Percentiles rank a stretch among this genome's conserved stretches.
Conservation (phyloP, 2,888 invertebrate species). For the Rhingia rostrata region DNA sequence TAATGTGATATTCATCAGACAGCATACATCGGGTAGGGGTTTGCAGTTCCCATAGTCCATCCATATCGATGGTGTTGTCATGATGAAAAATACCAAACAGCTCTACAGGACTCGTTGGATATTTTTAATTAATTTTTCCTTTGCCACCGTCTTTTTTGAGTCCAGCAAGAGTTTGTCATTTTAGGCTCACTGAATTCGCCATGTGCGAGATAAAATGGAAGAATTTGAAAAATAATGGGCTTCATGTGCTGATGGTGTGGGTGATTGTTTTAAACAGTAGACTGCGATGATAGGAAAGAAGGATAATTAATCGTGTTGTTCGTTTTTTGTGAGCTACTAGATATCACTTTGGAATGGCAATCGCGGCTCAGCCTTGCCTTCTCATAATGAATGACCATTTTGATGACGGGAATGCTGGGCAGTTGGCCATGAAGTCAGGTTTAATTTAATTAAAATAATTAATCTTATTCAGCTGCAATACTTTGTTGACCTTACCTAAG, state of each 20-base stretch:
- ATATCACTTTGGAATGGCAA: no score
- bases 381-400: constrained; percentile 54
- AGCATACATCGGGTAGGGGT: constrained; percentile 5
- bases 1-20: constrained; percentile 46
- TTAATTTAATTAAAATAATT: constrained; percentile 73
- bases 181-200: constrained; percentile 9
- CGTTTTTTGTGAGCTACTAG: constrained; percentile 7
- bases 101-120: constrained; percentile 42
- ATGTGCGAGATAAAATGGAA: background rate
- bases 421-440: constrained; percentile 37
- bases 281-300: constrained; percentile 31
- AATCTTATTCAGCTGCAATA: constrained; percentile 65
- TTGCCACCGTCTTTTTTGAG: constrained; percentile 58
- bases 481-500: constrained; percentile 2
- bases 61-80: constrained; percentile 32
- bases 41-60: background rate
- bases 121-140: constrained; percentile 73
- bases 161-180: constrained; percentile 20
- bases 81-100: constrained; percentile 69
- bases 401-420: constrained; percentile 39
- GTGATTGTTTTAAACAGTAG: constrained; percentile 61
- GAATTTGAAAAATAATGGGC: constrained; percentile 9
- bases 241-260: constrained; percentile 42
- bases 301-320: constrained; percentile 71
- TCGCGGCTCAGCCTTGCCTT: background rate